phyloP scores from a whole-genome alignment of 2,113 vertebrate species.

The Protobothrops flavoviridis region DNA sequence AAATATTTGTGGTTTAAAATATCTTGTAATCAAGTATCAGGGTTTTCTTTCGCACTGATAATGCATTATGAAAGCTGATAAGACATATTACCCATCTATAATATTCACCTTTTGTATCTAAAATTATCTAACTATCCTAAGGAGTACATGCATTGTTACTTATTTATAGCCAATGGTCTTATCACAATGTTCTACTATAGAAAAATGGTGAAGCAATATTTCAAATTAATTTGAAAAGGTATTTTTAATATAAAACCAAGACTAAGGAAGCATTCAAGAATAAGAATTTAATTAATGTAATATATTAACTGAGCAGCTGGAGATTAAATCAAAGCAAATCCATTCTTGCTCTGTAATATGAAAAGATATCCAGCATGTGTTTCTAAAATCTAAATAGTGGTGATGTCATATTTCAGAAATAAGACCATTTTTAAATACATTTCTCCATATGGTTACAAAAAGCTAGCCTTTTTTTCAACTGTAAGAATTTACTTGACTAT shows the following conservation, averaged over 20 bases:
- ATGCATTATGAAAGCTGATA: background rate
- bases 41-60: background rate
- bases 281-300: background rate
- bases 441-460: background rate
- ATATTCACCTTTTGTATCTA: background rate
- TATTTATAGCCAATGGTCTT: background rate
- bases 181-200: background rate
- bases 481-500: background rate
- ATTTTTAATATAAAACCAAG: conserved; percentile 15
- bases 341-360: background rate
- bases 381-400: conserved; percentile 33
- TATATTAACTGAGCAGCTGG: background rate
- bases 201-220: background rate
- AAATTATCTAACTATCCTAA: conserved; percentile 15
- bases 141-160: conserved; percentile 33
- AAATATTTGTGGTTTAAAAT: background rate
- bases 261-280: conserved; percentile 14
- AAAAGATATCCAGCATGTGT: conserved; percentile 27
- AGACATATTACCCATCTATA: background rate
- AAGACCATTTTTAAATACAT: conserved; percentile 5
- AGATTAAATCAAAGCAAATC: conserved; percentile 20
- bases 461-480: background rate
- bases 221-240: background rate
- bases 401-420: conserved; percentile 36
- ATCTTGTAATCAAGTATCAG: background rate